Base-by-base conservation (phyloP, 2,888 invertebrate genomes). In the Scrobipalpa atriplicella region DNA sequence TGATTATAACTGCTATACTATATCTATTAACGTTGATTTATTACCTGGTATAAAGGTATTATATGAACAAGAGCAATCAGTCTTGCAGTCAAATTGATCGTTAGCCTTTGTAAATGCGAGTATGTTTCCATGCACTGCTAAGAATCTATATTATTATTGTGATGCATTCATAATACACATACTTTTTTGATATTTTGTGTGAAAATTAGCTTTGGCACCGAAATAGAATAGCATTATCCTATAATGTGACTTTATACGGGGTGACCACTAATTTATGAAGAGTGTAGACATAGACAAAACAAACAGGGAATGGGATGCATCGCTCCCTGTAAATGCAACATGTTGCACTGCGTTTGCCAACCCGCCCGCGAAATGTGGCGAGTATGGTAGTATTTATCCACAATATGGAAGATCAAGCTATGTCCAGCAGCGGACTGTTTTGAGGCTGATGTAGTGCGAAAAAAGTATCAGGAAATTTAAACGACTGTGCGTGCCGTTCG, bases 51-150 rank as follows among this genome's bases (percentile, higher is more conserved):
- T 64, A 36, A 54, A 64, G 18, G 9, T 54, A 54, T 52, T 3
- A 38, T 21, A 52, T 18, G 52, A 54, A 64, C 39, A 51, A 63
- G 51, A 29, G 38, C 52, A 18, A 16, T 54, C 39, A 51, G 47
- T 63, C 36, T 54, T 36, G 47, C 41, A 61, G 18, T 54, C 41
- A 13, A 67, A 64, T 63, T 69, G 65, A 66, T 43, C 52, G 47
- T 18, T 51, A 56, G 51, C 68, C 66, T 62, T 43, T 29, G 65
- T 38, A 38, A 58, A 36, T 29, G 36, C 58, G 58, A 36, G 58
- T 66, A 68, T 56, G 65, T 65, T 66, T 68, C 65, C 68, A 62
- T 66, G 51, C 66, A 60, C 39, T 65, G 61, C 60, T 62, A 68
- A 61, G 62, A 68, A 66, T 63, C 29, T 10, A 39, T 5, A 1